Base-by-base conservation (phyloP, 2,113 vertebrate genomes). In the Scomber colias region DNA sequence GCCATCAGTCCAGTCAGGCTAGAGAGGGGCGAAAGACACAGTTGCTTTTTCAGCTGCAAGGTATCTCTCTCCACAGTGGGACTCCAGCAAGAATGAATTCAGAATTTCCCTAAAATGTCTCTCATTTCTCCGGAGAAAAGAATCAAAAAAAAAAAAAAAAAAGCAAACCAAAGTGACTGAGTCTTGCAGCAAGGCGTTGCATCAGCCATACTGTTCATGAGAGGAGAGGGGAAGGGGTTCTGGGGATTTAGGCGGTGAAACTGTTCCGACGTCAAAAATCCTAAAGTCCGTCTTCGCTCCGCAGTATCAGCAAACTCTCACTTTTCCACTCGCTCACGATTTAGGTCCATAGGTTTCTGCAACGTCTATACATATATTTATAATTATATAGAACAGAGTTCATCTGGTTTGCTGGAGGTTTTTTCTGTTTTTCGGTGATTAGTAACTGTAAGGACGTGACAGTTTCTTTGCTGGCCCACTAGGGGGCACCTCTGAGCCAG, bases 311-410 rank as follows among this genome's bases (percentile, higher is more conserved):
- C 68, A 21, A 84, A 86, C 70, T 73, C 74, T 70, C 70, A 27
- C 61, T 65, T 84, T 62, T 61, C 21, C 72, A 72, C 87, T 89
- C 40, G 51, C 81, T 87, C 82, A 85, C 51, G 19, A 74, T 81
- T 84, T 88, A 92, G 89, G 92, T 94, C 92, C 91, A 81, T 86
- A 89, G 78, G 79, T 89, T 90, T 91, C 89, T 93, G 88, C 83
- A 93, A 90, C 73, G 87, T 94, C 93, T 95, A 92, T 93, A 94
- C 93, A 93, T 90, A 84, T 92, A 94, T 92, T 92, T 93, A 93
- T 92, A 92, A 86, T 90, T 90, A 86, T 92, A 93, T 90, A 91
- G 91, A 91, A 89, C 88, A 89, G 84, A 91, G 92, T 92, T 90
- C 84, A 56, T 88, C 85, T 80, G 75, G 82, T 85, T 84, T 85